Percentiles rank a stretch among this genome's conserved stretches.
Conservation (phyloP, 2,113 vertebrate genomes). For the Periophthalmodon schlosseri region DNA sequence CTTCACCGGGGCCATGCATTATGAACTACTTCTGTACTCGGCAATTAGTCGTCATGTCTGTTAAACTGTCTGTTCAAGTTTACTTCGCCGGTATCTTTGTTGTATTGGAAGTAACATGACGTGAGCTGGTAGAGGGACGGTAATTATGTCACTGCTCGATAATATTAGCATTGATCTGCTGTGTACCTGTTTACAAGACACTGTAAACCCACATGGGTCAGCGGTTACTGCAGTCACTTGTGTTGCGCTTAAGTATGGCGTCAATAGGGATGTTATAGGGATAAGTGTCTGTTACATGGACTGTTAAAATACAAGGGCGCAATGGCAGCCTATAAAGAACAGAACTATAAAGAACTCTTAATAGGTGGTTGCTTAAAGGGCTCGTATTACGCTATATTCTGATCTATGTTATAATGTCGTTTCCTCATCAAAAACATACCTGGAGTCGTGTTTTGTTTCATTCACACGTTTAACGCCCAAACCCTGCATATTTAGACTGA, state of each 20-base stretch:
- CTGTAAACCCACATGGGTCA: neutral
- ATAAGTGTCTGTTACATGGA: neutral
- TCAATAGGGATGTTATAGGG: neutral
- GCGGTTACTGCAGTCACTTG: neutral
- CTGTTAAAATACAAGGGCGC: neutral
- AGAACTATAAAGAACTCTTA: no score
- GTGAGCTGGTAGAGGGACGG: slow-evolving; percentile 5
- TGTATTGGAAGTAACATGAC: slow-evolving; percentile 14
- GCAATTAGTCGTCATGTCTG: slow-evolving; percentile 10
- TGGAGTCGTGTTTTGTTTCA: no score
- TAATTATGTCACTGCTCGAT: slow-evolving; percentile 10
- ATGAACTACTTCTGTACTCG: neutral
- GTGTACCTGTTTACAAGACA: neutral
- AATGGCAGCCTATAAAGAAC: neutral
- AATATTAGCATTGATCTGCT: slow-evolving; percentile 5
- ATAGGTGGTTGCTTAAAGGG: no score
- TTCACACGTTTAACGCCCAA: no score
- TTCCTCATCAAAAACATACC: no score
- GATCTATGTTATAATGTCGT: no score
- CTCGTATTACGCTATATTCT: no score
- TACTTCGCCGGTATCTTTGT: slow-evolving; percentile 16
- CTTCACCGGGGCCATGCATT: neutral
- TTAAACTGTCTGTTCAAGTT: slow-evolving; percentile 18
- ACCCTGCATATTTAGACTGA: no score
- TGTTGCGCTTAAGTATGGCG: neutral